Percentiles rank a stretch among this genome's conserved stretches.
phyloP scores from a whole-genome alignment of 2,888 invertebrate species.

The Diarsia mendica region DNA sequence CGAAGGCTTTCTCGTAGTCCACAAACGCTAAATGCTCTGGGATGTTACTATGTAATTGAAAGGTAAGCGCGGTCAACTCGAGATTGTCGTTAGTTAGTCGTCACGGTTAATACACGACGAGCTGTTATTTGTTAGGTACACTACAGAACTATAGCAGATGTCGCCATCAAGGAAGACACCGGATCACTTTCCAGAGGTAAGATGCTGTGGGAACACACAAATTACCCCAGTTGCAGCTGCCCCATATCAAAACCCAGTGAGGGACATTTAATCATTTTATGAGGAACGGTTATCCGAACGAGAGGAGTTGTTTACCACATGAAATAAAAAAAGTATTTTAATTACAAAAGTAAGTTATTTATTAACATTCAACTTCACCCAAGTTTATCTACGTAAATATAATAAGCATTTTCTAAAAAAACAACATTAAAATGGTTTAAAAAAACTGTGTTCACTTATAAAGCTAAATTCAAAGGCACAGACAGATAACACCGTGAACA shows the following conservation, averaged over 20 bases:
- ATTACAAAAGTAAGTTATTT: conserved; percentile 54
- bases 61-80: background rate
- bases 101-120: background rate
- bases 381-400: conserved; percentile 38
- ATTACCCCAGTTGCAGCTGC: background rate
- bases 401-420: conserved; percentile 45
- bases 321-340: conserved; percentile 28
- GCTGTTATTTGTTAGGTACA: background rate
- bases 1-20: no score
- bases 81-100: background rate
- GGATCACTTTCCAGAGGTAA: background rate
- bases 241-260: background rate
- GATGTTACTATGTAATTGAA: background rate
- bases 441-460: conserved; percentile 49
- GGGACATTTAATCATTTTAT: background rate
- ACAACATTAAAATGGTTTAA: conserved; percentile 39
- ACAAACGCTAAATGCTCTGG: background rate
- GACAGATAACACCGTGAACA: conserved; percentile 46
- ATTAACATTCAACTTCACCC: conserved; percentile 53
- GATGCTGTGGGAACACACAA: background rate
- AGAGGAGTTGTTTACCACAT: background rate
- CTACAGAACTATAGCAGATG: background rate
- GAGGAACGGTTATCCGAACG: background rate
- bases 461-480: conserved; percentile 61
- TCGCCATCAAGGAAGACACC: background rate